Evolutionary conservation across 2,888 invertebrate genomes (phyloP).

Genomic region (Napeogenes sylphis): DNA sequence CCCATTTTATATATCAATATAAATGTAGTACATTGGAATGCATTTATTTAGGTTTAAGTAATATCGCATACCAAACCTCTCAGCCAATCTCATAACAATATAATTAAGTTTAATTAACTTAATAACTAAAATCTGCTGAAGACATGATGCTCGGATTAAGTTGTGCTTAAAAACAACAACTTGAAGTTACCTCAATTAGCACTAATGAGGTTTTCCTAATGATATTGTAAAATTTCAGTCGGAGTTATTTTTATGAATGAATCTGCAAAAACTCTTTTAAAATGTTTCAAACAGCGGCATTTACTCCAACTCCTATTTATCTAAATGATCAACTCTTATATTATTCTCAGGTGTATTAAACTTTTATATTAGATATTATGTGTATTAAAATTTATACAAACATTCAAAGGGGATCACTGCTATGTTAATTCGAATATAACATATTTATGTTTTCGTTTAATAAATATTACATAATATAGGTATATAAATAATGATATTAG

Average conservation of each 20-base stretch:
- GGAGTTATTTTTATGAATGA: neutral
- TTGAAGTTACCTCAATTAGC: constrained; percentile 12
- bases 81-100: constrained; percentile 8
- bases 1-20: too few relatives aligned
- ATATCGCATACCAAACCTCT: neutral
- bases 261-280: neutral
- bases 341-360: too few relatives aligned
- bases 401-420: too few relatives aligned
- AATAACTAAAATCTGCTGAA: constrained; percentile 10
- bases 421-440: too few relatives aligned
- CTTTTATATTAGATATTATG: too few relatives aligned
- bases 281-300: neutral
- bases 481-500: too few relatives aligned
- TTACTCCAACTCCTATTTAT: neutral
- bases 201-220: constrained; percentile 12
- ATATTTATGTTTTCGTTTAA: too few relatives aligned
- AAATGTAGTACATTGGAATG: too few relatives aligned
- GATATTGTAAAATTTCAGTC: constrained; percentile 1
- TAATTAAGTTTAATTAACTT: constrained; percentile 11
- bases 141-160: constrained; percentile 7
- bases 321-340: too few relatives aligned
- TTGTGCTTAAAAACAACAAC: constrained; percentile 6
- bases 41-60: neutral
- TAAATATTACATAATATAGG: too few relatives aligned
- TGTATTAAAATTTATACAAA: too few relatives aligned